Percentiles rank a stretch among this genome's conserved stretches.
phyloP scores from a whole-genome alignment of 2,113 vertebrate genomes.

The Tautogolabrus adspersus region DNA sequence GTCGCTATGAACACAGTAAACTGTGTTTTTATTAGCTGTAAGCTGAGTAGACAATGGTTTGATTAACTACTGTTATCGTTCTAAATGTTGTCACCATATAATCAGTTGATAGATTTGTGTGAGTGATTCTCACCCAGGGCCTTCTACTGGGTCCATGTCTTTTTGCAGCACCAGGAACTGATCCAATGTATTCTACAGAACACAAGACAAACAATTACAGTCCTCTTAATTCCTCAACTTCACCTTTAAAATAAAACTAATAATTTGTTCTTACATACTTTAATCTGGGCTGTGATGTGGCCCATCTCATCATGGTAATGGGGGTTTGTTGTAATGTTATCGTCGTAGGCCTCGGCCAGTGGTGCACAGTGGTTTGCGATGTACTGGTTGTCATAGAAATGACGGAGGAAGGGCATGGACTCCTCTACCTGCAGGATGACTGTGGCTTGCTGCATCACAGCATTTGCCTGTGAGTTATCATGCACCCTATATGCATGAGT shows the following conservation, averaged over 20 bases:
- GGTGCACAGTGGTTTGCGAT: constrained; percentile 71
- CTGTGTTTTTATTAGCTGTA: too few relatives aligned
- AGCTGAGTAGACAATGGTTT: too few relatives aligned
- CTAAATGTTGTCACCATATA: too few relatives aligned
- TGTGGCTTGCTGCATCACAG: constrained; percentile 81
- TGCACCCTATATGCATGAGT: constrained; percentile 61
- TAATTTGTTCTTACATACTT: constrained; percentile 48
- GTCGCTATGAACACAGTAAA: too few relatives aligned
- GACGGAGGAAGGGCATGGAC: constrained; percentile 65
- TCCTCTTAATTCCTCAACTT: neutral
- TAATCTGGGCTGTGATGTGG: constrained; percentile 70
- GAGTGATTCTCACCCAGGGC: constrained; percentile 23
- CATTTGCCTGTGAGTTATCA: constrained; percentile 77
- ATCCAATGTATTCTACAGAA: constrained; percentile 72
- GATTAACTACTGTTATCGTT: too few relatives aligned
- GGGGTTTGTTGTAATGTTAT: constrained; percentile 51
- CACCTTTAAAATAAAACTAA: neutral
- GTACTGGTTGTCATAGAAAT: constrained; percentile 68
- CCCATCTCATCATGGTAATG: constrained; percentile 59
- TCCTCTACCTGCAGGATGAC: constrained; percentile 80
- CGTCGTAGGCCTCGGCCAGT: constrained; percentile 52
- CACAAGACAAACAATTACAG: neutral
- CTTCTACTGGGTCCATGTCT: neutral
- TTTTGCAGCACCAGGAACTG: constrained; percentile 68
- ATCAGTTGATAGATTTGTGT: neutral